Base-by-base conservation (phyloP, 1,140 invertebrate genomes). In the Coelopa frigida region DNA sequence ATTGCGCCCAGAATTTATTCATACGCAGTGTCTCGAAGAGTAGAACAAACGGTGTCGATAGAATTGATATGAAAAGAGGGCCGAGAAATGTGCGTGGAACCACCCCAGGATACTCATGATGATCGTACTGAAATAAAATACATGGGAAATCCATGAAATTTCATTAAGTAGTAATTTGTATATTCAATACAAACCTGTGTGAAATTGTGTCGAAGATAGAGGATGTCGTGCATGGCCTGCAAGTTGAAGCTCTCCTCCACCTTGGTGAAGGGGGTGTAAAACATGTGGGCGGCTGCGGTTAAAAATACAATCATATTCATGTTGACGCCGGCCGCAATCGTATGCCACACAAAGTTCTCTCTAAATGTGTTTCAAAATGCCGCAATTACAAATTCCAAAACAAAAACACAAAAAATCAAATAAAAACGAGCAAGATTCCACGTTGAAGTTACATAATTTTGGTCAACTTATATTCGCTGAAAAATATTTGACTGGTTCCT, bases 221-320 rank as follows among this genome's bases (percentile, higher is more conserved):
- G 74, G 55, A 99, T 78, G 75, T 99, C 97, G 75, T 99, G 97
- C 69, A 88, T 89, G 11, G 97, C 96, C 77, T 99, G 91, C 17
- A 98, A 75, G 73, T 98, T 98, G 64, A 99, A 99, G 73, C 94
- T 98, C 77, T 99, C 97, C 73, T 99, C 96, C 8, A 99, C 96
- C 85, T 99, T 99, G 1, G 94, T 98, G 67, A 87, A 98, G 35
- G 96, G 95, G 67, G 91, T 94, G 52, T 89, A 78, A 39, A 92
- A 60, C 32, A 98, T 70, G 70, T 95, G 87, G 48, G 87, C 73
- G 47, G 77, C 75, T 26, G 85, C 82, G 52, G 87, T 73, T 33
- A 83, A 61, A 53, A 78, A 72, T 22, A 78, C 58, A 49, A 78
- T 53, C 11, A 71, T 56, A 54, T 74, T 72, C 70, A 75, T 75